Conservation (phyloP, 2,888 invertebrate species). For the Dugesia japonica region DNA sequence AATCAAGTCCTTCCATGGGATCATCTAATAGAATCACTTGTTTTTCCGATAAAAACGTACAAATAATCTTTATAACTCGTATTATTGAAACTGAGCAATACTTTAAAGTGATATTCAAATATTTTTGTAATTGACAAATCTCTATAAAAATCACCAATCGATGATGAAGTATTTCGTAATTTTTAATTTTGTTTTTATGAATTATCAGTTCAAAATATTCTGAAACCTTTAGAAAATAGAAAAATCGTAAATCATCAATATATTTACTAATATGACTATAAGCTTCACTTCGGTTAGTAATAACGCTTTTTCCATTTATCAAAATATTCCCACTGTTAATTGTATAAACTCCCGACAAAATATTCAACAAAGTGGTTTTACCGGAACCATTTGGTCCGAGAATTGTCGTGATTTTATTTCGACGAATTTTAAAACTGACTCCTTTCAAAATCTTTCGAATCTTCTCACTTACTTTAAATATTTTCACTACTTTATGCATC, state of each 20-base stretch:
- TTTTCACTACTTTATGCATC: background rate
- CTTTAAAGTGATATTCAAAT: background rate
- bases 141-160: background rate
- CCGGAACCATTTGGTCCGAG: conserved; percentile 1
- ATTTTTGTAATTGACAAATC: background rate
- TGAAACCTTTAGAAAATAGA: conserved; percentile 5
- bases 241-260: background rate
- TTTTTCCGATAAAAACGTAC: background rate
- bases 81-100: background rate
- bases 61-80: background rate
- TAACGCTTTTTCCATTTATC: background rate
- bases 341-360: background rate
- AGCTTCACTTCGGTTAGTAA: background rate
- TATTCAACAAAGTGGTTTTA: background rate
- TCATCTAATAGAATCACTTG: background rate
- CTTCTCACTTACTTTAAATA: background rate
- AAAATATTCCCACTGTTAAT: background rate
- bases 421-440: background rate
- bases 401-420: background rate
- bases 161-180: background rate
- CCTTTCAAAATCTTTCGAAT: background rate
- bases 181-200: background rate
- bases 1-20: background rate
- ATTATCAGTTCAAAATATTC: background rate
- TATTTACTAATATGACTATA: background rate